Evolutionary conservation across 2,113 vertebrate species (phyloP), one percentile per base, ranked within the genome.

Genomic region (Lipotes vexillifer): DNA sequence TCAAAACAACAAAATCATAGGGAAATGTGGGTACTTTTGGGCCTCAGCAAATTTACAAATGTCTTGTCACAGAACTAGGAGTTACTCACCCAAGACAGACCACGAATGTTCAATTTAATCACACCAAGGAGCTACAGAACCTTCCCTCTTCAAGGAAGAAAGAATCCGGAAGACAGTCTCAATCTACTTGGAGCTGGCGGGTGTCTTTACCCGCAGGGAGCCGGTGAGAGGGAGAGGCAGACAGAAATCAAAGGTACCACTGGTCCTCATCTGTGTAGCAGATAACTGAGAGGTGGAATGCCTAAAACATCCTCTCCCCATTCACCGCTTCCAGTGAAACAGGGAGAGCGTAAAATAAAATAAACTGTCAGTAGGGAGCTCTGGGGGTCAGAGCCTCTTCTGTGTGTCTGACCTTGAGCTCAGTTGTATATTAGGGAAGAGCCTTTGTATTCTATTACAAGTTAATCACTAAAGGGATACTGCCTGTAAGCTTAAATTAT

Each of bases 221-320:
- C 6, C n/a, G 0, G 1, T 3, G 6, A 27, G 20, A 86, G 41
- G 14, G 5, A 68, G 31, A 55, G 33, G 44, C 17, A 21, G 23
- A 14, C 8, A 68, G 49, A n/a, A 17, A 21, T 33, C 18, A 44
- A 15, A 25, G 13, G 33, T n/a, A 29, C 2, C 61, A 80, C 31
- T 25, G 46, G 12, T 78, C 44, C 65, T 69, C 55, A 41, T 17
- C 52, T 66, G 20, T 38, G 33, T 8, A 55, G 52, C 20, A 29
- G 46, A 27, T 23, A 66, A 89, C 27, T 61, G 25, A 82, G 33
- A 55, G 5, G 8, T 52, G 17, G 14, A 5, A n/a, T 23, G 41
- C 69, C 52, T 7, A 10, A 2, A 13, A 17, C 12, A 63, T 8
- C 13, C 65, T 63, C 52, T 33, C 33, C 12, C 8, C n/a, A 18